Base-by-base conservation (phyloP, 2,113 vertebrate genomes). In the Smithornis capensis region DNA sequence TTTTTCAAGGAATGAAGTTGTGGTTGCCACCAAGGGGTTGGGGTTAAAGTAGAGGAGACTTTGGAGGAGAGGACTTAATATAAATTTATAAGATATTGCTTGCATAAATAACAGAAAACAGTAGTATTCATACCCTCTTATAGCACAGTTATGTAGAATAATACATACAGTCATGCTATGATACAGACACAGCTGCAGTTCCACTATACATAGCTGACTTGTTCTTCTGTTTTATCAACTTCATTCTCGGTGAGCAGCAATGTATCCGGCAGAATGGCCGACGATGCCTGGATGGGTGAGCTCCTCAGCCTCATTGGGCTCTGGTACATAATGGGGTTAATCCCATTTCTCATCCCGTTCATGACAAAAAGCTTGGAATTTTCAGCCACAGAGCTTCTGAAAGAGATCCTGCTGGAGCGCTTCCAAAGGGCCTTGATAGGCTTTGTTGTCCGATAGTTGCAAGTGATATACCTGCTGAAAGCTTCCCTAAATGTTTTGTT, bases 401-500 rank as follows among this genome's bases (percentile, higher is more conserved):
- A 99, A 40, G 98, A 98, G 93, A 99, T 98, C 78, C 97, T 97
- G 64, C 98, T 98, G 31, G 98, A 97, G 28, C 70, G 83, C 94
- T 98, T 98, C 88, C 97, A 90, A n/a, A 98, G 97, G 47, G 92
- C 78, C 67, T 95, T 98, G 40, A 91, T 89, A 33, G 97, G 95
- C 86, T 90, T 97, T 19, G 89, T 96, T 79, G 89, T 97, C 71
- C 28, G 92, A 89, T 99, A 99, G 95, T 99, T 98, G 81, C 99
- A 99, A 40, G 98, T 99, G 68, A 99, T 99, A 45, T 99, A 99
- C 78, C 99, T 98, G 25, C 98, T 97, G 77, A 99, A 99, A 11
- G 99, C 99, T 80, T 99, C 96, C 74, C 99, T 98, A 98, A 99
- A 99, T 3, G 99, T 99, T 98, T 99, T 99, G 87, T 99, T 99